These are phyloP conservation scores for Drosophila lini DNA, from an alignment of 1,140 invertebrate genomes.

Conservation along the genomic window DNA sequence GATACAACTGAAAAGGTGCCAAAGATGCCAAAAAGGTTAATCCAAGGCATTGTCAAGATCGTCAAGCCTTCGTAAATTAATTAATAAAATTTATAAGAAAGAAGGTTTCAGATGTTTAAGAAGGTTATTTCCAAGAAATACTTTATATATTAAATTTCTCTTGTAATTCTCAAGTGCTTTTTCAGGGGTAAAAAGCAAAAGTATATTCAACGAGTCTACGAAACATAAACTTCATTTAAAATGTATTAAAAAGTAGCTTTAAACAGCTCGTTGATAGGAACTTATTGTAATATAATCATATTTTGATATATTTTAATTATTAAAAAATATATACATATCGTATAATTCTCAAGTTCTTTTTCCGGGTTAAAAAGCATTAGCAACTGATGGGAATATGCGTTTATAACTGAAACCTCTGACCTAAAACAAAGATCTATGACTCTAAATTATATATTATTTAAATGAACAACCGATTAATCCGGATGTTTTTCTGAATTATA, in stretches of 20 bases:
- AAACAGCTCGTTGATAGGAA: background rate
- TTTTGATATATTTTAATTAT: background rate
- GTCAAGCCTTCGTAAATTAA: background rate
- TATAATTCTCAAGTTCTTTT: background rate
- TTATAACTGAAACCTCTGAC: background rate
- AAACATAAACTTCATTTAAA: background rate
- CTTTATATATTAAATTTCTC: background rate
- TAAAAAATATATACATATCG: background rate
- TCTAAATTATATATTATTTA: slow-evolving; percentile 1
- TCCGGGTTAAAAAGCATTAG: background rate
- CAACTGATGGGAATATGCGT: background rate
- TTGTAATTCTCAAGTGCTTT: background rate
- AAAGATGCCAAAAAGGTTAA: background rate
- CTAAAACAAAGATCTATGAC: background rate
- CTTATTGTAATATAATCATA: background rate
- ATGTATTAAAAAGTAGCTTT: background rate
- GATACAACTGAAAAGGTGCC: background rate
- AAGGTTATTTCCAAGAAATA: background rate
- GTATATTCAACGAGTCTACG: no score
- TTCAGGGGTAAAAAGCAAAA: background rate
- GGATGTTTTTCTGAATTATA: slow-evolving; percentile 4
- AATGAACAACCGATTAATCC: background rate
- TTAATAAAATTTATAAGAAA: background rate
- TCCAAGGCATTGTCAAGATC: background rate
- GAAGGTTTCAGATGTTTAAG: background rate